These are phyloP conservation scores for Drosophila guanche DNA, from an alignment of 1,140 invertebrate genomes.

Conservation along the genomic window DNA sequence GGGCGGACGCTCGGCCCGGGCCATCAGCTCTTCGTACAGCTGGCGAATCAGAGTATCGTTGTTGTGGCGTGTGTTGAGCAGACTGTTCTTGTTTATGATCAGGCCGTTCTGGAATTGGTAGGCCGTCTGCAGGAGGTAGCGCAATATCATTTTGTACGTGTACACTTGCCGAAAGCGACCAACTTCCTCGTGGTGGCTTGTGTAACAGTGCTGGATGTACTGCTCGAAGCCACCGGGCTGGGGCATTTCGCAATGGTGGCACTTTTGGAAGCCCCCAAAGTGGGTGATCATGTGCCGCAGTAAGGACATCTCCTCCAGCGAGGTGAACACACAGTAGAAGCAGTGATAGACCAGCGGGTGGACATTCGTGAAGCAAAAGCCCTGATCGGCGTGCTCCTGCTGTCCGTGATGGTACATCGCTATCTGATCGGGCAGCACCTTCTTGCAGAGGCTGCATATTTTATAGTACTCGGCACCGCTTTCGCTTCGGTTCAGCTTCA, in stretches of 20 bases:
- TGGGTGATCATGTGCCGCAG: slow-evolving; percentile 60
- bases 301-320: slow-evolving; percentile 25
- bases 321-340: slow-evolving; percentile 53
- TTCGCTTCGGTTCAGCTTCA: not conserved
- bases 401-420: slow-evolving; percentile 47
- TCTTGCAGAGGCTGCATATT: slow-evolving; percentile 43
- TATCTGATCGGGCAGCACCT: slow-evolving; percentile 47
- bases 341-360: slow-evolving; percentile 45
- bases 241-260: slow-evolving; percentile 20
- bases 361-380: slow-evolving; percentile 43
- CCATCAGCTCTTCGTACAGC: slow-evolving; percentile 39
- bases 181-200: slow-evolving; percentile 17
- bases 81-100: slow-evolving; percentile 60
- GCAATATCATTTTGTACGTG: slow-evolving; percentile 26
- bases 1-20: slow-evolving; percentile 22
- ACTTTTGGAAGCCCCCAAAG: slow-evolving; percentile 40
- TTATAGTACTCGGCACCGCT: slow-evolving; percentile 41
- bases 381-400: slow-evolving; percentile 32
- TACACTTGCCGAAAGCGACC: slow-evolving; percentile 32
- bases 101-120: slow-evolving; percentile 64
- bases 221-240: slow-evolving; percentile 36
- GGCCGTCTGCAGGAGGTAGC: slow-evolving; percentile 48
- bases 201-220: slow-evolving; percentile 60
- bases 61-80: slow-evolving; percentile 33
- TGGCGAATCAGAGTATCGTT: not conserved